These are phyloP conservation scores for Lepus timidus DNA, from an alignment of 2,113 vertebrate species.

Conservation along the genomic window DNA sequence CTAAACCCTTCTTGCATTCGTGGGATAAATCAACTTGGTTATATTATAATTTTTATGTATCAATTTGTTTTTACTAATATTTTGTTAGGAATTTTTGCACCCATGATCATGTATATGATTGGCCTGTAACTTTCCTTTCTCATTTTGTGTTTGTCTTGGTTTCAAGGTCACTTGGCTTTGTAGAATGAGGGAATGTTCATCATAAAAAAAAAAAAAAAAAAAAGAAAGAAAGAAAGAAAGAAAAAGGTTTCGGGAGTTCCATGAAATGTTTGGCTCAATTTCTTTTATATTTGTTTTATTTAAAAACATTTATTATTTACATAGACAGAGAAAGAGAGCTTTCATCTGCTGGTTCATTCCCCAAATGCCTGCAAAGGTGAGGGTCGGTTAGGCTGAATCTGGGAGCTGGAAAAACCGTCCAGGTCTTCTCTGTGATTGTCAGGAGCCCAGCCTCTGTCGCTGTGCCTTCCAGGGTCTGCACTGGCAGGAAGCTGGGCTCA, in stretches of 20 bases:
- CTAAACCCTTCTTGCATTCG: neutral
- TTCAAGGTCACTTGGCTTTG: neutral
- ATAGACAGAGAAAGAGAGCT: too few species aligned
- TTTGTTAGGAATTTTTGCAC: neutral
- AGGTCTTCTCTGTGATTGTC: too few species aligned
- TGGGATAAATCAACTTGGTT: neutral
- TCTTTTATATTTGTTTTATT: neutral
- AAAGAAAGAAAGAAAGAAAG: too few species aligned
- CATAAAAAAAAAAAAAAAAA: neutral
- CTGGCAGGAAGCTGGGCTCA: too few species aligned
- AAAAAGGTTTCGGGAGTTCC: neutral
- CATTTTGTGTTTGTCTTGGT: slow-evolving; percentile 34
- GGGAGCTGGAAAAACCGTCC: too few species aligned
- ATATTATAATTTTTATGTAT: neutral
- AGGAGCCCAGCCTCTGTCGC: too few species aligned
- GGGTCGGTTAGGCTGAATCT: too few species aligned
- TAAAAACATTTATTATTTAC: too few species aligned
- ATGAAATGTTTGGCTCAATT: neutral
- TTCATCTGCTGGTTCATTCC: too few species aligned
- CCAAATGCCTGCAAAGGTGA: too few species aligned
- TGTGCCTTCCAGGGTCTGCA: too few species aligned
- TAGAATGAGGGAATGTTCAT: neutral
- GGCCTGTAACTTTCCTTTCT: slow-evolving; percentile 25
- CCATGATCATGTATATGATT: neutral
- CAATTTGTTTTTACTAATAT: neutral